Conservation (phyloP, 2,113 vertebrate species). For the Rattus norvegicus region GRCr8 NC_086033.1:21614501-21615000, state of each 20-base stretch:
- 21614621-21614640: neutral
- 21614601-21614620: neutral
- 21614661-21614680: neutral
- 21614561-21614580: neutral
- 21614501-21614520: neutral
- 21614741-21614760: neutral
- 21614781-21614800: neutral
- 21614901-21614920: slow-evolving; percentile 12
- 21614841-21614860: neutral
- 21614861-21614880: neutral
- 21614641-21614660: neutral
- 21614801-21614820: neutral
- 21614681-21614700: neutral
- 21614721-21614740: neutral
- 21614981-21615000: neutral
- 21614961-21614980: neutral
- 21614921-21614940: neutral
- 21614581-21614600: neutral
- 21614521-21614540: neutral
- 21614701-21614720: neutral
- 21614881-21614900: neutral
- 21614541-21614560: neutral
- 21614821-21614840: neutral
- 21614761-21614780: neutral
- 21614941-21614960: neutral